Base-by-base conservation (phyloP, 2,113 vertebrate genomes). In the Charina bottae region DNA sequence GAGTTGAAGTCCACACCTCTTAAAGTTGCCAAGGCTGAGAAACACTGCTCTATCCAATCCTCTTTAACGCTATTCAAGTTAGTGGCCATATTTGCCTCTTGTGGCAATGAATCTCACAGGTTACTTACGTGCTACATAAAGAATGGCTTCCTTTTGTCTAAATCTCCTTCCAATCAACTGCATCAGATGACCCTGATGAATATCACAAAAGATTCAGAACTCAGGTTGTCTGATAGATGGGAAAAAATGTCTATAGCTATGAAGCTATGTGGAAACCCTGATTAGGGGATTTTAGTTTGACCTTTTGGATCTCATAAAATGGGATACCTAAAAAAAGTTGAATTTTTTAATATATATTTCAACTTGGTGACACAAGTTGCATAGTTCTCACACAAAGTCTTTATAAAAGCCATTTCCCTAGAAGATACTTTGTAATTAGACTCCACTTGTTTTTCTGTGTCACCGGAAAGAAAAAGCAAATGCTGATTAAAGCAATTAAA, bases 401-500 rank as follows among this genome's bases (percentile, higher is more conserved):
- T 93, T 97, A 90, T 85, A 94, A 96, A 92, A 93, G 90, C 91
- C 93, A 98, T 98, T 98, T 97, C 96, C 97, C 97, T 95, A 96
- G 96, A 97, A 98, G 98, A 98, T 97, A 97, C 97, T 98, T 98
- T 95, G 97, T 98, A 98, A 98, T 97, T 97, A 95, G 94, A 96
- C 95, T 91, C 96, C 98, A 98, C 98, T 98, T 98, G 98, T 98
- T 99, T 99, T 98, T 98, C 97, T 97, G 95, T 98, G 98, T 97
- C 98, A 98, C 97, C 97, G 97, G 95, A 98, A 98, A 98, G 98
- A 98, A 98, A 99, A 99, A 98, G 98, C 97, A 95, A 96, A 96
- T 97, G 97, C 98, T 98, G 98, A 99, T 99, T 99, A 99, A 98
- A 99, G 98, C 98, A 99, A 99, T 99, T 99, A 99, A 99, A 99